Base-by-base conservation (phyloP, 2,888 invertebrate genomes). In the Polyommatus iphigenia region DNA sequence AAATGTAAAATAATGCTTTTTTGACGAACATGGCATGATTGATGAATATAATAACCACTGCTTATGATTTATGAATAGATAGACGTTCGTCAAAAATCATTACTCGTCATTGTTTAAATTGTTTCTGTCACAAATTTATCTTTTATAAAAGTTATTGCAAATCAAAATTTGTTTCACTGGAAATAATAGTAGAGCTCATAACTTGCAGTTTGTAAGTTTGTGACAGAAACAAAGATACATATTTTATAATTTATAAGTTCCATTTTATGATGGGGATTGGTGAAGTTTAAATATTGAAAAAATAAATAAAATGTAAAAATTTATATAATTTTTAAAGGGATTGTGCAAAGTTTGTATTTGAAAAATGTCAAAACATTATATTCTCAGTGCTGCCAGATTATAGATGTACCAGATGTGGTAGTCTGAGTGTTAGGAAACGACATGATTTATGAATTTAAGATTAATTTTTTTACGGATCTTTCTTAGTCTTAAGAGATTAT, bases 251-350 rank as follows among this genome's bases (percentile, higher is more conserved):
- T 41, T 41, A 41, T 2, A 20, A 46, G 5, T 46, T 46, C 46
- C 73, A 73, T 73, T 73, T 73, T 20, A 46, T 24, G 20, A 73
- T 73, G 73, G 73, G n/a, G 46, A 41, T 73, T 20, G 41, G 46
- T 41, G 32, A 46, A 46, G 8, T 72, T 36, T 8, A 72, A 72
- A 73, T 24, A 73, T 73, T n/a, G 10, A 36, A 36, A 15, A 41
- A 36, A 18, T 5, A 46, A 13, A 41, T 54, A 20, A 41, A 24
- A 10, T 2, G 13, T 24, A 24, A 15, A n/a, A 29, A 67, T 24
- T 2, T 59, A 67, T 20, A 59, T 20, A 67, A 15, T 20, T 4
- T 67, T 67, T 67, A 29, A 67, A 32, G 67, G 29, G 7, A 67
- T 67, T 29, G 32, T 67, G 67, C 67, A 67, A 67, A 62, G 7